Evolutionary conservation across 2,888 invertebrate species (phyloP).

Genomic region (Amitus sp.): DNA sequence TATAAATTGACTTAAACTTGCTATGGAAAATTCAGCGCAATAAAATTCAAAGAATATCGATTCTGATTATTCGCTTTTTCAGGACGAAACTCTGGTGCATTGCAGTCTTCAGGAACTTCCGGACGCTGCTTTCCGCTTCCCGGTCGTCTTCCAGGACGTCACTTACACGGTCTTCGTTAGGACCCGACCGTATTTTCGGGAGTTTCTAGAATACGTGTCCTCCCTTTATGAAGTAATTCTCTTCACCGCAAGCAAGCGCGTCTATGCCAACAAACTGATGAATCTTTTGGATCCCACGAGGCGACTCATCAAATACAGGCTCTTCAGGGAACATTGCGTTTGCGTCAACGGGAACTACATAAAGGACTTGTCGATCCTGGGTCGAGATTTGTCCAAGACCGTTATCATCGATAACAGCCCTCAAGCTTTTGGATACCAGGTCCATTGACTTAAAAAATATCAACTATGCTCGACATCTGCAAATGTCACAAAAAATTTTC

Average conservation of each 20-base stretch:
- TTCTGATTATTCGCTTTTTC: conserved; percentile 37
- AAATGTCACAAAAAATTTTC: too few species aligned
- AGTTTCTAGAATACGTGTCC: conserved; percentile 90
- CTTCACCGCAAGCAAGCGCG: conserved; percentile 95
- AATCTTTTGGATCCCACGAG: conserved; percentile 91
- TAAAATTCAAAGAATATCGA: too few species aligned
- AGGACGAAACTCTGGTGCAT: conserved; percentile 96
- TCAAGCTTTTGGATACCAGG: conserved; percentile 93
- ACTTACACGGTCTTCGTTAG: conserved; percentile 88
- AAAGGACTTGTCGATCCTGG: conserved; percentile 92
- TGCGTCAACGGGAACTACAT: conserved; percentile 96
- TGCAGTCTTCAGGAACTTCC: conserved; percentile 92
- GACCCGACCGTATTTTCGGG: conserved; percentile 89
- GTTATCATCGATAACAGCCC: conserved; percentile 90
- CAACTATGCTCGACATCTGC: too few species aligned
- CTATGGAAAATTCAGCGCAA: too few species aligned
- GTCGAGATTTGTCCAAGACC: conserved; percentile 88
- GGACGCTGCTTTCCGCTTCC: conserved; percentile 94
- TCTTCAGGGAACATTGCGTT: conserved; percentile 95
- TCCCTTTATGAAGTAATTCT: conserved; percentile 91
- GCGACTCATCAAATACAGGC: conserved; percentile 88
- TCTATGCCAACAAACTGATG: conserved; percentile 93
- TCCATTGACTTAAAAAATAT: conserved; percentile 54
- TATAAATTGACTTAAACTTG: too few species aligned
- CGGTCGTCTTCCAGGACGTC: conserved; percentile 90